Evolutionary conservation across 2,888 invertebrate genomes (phyloP), one percentile per base, ranked within the genome.

Genomic region (Oeneis ivallda): DNA sequence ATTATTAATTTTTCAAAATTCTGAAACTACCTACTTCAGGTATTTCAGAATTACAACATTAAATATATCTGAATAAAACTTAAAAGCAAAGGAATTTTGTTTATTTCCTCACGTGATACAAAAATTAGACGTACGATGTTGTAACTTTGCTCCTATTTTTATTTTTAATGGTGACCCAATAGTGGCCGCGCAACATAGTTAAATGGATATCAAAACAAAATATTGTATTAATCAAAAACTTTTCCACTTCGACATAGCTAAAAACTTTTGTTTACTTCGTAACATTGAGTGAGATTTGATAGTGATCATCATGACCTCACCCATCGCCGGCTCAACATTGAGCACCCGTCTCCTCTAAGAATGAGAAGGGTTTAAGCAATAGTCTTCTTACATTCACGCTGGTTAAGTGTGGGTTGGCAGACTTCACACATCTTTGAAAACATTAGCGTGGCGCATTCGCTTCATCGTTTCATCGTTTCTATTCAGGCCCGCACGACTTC

Each of bases 191-290:
- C 67, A 68, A 68, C 70, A 70, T 69, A 64, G 68, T 64, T 70
- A 72, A 26, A 73, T 71, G 67, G 71, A 69, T 72, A 70, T 73
- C 70, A 71, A 64, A 71, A 70, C 66, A 72, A 70, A 71, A 68
- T 66, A 65, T 43, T 56, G 72, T 68, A 68, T 70, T 69, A 72
- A 71, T 73, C 66, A 64, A 67, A 67, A 70, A 59, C 26, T 56
- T 62, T 68, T 68, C 68, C 63, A 65, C 34, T 32, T 41, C n/a
- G 10, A 62, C 17, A 58, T 32, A 49, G 32, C 34, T 8, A 6
- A 37, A 19, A 49, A 11, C 49, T 49, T 19, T 26, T 19, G 19
- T 49, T 19, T 19, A 26, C 19, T 26, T 11, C 26, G 1, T 50
- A 19, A 5, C 19, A 26, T 26, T 26, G 11, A 11, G 13, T 26